A percentile compares a stretch with the other conserved stretches of the same genome.
Evolutionary conservation across 2,113 vertebrate species (phyloP).

Genomic region (Myrmecobius fasciatus): DNA sequence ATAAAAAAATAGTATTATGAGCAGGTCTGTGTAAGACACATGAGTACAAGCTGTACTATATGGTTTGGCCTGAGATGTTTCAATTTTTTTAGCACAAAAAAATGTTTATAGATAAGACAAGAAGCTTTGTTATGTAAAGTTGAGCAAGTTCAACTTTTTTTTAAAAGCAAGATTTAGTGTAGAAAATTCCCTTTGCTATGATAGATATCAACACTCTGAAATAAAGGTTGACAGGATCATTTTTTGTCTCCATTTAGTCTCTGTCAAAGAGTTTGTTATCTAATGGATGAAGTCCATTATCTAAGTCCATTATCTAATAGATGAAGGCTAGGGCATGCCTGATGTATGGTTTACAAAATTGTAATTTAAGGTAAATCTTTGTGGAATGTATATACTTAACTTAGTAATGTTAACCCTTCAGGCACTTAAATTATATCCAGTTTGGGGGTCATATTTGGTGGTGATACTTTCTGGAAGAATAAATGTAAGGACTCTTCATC

Average conservation of each 20-base stretch:
- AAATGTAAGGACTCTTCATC: not conserved
- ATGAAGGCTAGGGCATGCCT: not conserved
- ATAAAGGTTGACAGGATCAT: slow-evolving; percentile 28
- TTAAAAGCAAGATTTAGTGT: not conserved
- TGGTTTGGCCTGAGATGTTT: not conserved
- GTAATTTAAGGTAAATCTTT: not conserved
- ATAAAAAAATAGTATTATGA: not conserved
- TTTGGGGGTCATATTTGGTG: not conserved
- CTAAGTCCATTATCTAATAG: slow-evolving; percentile 31
- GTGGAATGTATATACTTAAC: not conserved
- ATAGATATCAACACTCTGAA: not conserved
- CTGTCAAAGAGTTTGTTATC: slow-evolving; percentile 60
- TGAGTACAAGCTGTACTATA: not conserved
- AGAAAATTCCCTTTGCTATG: not conserved
- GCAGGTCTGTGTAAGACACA: not conserved
- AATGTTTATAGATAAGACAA: slow-evolving; percentile 25
- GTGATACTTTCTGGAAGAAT: not conserved
- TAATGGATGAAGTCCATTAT: not conserved
- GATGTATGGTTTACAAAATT: not conserved
- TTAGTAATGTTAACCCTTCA: slow-evolving; percentile 9
- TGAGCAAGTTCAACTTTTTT: not conserved
- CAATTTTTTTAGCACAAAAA: not conserved
- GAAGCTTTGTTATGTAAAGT: not conserved
- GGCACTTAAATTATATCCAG: not conserved
- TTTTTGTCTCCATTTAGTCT: not conserved